phyloP scores from a whole-genome alignment of 2,113 vertebrate species.

The Ctenomys sociabilis region DNA sequence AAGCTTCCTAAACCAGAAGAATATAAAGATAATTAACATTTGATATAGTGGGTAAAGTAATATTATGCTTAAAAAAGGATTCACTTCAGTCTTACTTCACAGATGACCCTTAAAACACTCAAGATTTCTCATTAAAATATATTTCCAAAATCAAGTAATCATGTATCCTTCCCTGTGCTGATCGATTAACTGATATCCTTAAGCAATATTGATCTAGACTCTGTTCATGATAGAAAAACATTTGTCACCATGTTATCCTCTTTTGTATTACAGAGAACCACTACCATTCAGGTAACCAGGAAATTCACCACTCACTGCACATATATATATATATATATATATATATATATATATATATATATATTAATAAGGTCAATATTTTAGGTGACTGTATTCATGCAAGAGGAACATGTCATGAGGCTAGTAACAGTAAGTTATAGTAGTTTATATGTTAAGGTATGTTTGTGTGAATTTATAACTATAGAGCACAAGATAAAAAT shows the following conservation, averaged over 20 bases:
- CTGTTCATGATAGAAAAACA: not conserved
- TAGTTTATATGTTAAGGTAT: not conserved
- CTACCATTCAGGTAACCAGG: not conserved
- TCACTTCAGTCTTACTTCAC: not conserved
- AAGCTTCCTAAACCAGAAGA: not conserved
- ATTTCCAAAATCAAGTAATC: not conserved
- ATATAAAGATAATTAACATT: constrained; percentile 18
- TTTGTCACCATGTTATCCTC: not conserved
- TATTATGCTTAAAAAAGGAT: not conserved
- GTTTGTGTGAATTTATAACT: constrained; percentile 29
- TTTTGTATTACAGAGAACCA: not conserved
- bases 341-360: too few relatives aligned
- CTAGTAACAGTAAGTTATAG: not conserved
- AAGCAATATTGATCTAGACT: not conserved
- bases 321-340: not conserved
- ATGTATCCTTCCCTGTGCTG: not conserved
- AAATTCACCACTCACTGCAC: not conserved
- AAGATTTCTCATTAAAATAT: not conserved
- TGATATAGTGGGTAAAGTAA: not conserved
- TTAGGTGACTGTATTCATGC: not conserved
- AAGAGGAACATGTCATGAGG: not conserved
- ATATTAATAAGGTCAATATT: not conserved
- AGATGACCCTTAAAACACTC: not conserved
- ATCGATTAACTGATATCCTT: not conserved
- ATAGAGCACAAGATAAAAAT: constrained; percentile 21